These are phyloP conservation scores for Plebejus melissa DNA, from an alignment of 2,888 invertebrate genomes.

Conservation along the genomic window DNA sequence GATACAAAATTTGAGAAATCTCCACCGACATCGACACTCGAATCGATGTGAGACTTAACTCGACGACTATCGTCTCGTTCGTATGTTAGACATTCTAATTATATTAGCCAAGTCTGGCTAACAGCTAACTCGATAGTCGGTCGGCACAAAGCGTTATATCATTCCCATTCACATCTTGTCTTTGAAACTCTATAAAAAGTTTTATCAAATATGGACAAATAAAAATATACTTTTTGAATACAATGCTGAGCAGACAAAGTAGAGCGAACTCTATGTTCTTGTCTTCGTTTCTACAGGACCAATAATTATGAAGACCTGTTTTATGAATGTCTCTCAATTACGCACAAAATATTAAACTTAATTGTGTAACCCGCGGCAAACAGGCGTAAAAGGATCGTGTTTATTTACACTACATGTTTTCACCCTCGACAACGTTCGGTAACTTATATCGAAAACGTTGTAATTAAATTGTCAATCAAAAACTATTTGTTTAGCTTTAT, in stretches of 20 bases:
- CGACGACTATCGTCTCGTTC: too few species aligned
- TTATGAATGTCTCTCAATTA: not conserved
- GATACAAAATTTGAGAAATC: too few species aligned
- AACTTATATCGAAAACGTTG: constrained; percentile 1
- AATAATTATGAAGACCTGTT: not conserved
- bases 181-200: not conserved
- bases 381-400: not conserved
- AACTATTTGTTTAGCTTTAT: not conserved
- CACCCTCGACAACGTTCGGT: not conserved
- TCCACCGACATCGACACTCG: too few species aligned
- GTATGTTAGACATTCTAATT: not conserved
- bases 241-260: not conserved
- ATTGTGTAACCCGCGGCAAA: not conserved
- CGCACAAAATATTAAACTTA: not conserved
- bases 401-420: not conserved
- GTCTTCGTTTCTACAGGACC: not conserved
- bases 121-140: not conserved
- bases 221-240: not conserved
- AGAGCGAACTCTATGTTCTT: not conserved
- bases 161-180: not conserved
- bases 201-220: not conserved
- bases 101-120: not conserved
- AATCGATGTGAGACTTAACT: too few species aligned
- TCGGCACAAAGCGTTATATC: not conserved
- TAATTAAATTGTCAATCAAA: constrained; percentile 18